phyloP scores from a whole-genome alignment of 2,888 invertebrate species.

The Mesorhabditis sp. region DNA sequence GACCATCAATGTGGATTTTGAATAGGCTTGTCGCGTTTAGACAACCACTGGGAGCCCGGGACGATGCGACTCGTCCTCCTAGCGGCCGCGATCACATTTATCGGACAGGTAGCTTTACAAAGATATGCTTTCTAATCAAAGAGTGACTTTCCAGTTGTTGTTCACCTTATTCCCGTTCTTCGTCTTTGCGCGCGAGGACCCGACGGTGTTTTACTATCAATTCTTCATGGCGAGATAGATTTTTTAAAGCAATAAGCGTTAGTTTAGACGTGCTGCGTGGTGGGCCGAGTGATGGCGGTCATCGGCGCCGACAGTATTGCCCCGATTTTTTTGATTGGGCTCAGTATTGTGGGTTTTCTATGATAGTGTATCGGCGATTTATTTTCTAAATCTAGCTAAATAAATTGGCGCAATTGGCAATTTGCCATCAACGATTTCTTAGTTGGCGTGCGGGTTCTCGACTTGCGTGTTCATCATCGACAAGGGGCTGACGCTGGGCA shows the following conservation, averaged over 20 bases:
- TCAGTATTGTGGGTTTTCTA: slow-evolving; percentile 24
- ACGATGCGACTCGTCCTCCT: slow-evolving; percentile 28
- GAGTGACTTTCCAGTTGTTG: slow-evolving; percentile 14
- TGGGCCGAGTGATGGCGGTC: slow-evolving; percentile 20
- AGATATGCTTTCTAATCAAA: not conserved
- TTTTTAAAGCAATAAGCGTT: not conserved
- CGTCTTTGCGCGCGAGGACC: slow-evolving; percentile 27
- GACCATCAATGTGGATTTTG: too few relatives aligned
- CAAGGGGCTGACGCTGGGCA: not conserved
- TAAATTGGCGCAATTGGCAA: not conserved
- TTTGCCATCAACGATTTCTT: not conserved
- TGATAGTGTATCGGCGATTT: not conserved
- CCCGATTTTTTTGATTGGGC: slow-evolving; percentile 28
- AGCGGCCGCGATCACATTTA: slow-evolving; percentile 26
- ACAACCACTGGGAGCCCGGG: slow-evolving; percentile 18
- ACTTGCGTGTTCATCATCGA: not conserved
- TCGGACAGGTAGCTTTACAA: slow-evolving; percentile 17
- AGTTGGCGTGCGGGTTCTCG: slow-evolving; percentile 3
- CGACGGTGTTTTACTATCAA: slow-evolving; percentile 29
- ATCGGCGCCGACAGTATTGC: slow-evolving; percentile 30
- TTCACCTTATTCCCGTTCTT: slow-evolving; percentile 30
- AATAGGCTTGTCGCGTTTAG: not conserved
- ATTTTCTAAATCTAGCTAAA: not conserved
- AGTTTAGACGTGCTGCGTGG: slow-evolving; percentile 25
- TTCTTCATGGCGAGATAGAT: slow-evolving; percentile 19